A percentile compares a stretch with the other conserved stretches of the same genome.
Conservation (phyloP, 2,113 vertebrate species). For the Carollia perspicillata region DNA sequence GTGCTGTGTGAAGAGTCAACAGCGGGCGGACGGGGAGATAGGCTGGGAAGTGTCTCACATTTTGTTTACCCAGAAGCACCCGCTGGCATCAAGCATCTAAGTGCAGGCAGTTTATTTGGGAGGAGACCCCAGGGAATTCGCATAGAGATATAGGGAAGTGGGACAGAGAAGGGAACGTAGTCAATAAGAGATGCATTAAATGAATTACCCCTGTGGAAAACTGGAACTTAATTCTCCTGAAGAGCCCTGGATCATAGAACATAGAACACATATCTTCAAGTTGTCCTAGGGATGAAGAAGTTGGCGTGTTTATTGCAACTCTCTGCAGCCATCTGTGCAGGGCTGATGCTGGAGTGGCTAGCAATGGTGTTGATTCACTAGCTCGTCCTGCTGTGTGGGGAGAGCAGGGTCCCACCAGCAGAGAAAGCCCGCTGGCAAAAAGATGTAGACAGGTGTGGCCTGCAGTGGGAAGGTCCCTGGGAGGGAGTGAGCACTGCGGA, state of each 20-base stretch:
- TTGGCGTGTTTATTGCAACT: background rate
- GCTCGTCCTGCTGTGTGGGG: background rate
- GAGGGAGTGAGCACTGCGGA: fast-evolving
- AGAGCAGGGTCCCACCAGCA: background rate
- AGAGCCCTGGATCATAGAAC: background rate
- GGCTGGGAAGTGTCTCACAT: background rate
- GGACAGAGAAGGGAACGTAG: background rate
- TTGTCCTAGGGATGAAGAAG: background rate
- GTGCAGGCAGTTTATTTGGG: background rate
- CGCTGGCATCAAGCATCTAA: background rate
- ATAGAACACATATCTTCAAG: background rate
- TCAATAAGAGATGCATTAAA: background rate
- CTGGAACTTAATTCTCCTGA: background rate
- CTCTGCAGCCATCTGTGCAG: background rate
- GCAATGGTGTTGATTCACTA: background rate
- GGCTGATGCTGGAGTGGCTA: background rate
- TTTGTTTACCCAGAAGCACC: background rate
- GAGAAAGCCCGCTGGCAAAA: background rate
- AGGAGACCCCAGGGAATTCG: background rate
- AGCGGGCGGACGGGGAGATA: background rate
- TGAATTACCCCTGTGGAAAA: background rate
- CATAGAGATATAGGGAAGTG: background rate
- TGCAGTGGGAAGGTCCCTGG: too few relatives aligned
- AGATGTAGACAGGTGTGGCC: background rate
- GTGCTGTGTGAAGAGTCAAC: background rate